Evolutionary conservation across 2,113 vertebrate species (phyloP), one percentile per base, ranked within the genome.

Genomic region (Eleginops maclovinus): DNA sequence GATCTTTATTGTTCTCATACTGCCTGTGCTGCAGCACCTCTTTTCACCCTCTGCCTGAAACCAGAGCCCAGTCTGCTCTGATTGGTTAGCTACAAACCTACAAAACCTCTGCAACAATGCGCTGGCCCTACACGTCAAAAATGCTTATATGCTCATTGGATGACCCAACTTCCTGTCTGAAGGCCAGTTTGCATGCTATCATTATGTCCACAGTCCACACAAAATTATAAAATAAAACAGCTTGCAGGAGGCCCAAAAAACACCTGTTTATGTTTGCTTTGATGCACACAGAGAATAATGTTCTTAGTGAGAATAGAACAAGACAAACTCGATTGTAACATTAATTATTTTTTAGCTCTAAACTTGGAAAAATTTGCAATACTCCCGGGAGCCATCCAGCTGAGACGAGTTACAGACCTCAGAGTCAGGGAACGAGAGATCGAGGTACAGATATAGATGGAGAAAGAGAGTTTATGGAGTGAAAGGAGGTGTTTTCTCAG

Each of bases 401-500:
- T 40, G 62, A 77, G 68, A 64, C 41, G n/a, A 58, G 67, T 16
- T 69, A 4, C 63, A 70, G 59, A 67, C 28, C 51, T 75, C 61
- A 43, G 73, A 75, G 71, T 64, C 47, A 68, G 47, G 83, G 61
- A 54, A n/a, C 44, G 21, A 80, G 62, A 67, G 49, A 82, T 17
- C 3, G 50, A 68, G 65, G 22, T 21, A 0, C 15, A 68, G 36
- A 40, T 26, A 28, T 24, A 22, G 53, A 31, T 21, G 50, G 69
- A 75, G 60, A 59, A 44, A 53, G 56, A 41, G 50, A 43, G 49
- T 9, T n/a, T 17, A 22, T 60, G n/a, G 21, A 36, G 46, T 13
- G 36, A 24, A 36, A 40, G 21, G 58, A 73, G 49, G 49, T 50
- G 54, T 83, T 85, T 87, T 77, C 69, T 87, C 68, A 58, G 67